Percentiles rank a stretch among this genome's conserved stretches.
Conservation (phyloP, 2,113 vertebrate species). For the Myocastor coypus region DNA sequence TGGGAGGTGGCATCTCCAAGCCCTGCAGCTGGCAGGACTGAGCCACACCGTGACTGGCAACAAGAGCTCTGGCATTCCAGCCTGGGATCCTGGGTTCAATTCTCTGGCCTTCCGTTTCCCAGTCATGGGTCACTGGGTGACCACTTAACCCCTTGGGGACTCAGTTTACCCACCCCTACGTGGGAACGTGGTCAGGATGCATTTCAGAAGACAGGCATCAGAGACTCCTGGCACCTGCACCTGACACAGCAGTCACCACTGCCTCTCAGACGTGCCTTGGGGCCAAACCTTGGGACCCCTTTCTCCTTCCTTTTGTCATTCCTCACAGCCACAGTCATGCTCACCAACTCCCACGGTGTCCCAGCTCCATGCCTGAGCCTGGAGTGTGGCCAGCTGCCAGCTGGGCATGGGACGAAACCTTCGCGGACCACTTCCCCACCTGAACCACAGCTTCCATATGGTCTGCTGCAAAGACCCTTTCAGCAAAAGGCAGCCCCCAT, state of each 20-base stretch:
- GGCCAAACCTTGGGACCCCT: not conserved
- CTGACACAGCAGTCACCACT: rapidly evolving
- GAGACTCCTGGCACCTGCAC: not conserved
- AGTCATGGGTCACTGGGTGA: not conserved
- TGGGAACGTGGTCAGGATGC: not conserved
- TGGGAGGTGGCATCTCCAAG: slow-evolving; percentile 18
- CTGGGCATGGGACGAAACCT: not conserved
- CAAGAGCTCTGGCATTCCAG: not conserved
- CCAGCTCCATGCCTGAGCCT: not conserved
- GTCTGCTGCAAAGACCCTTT: not conserved
- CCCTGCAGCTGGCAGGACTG: slow-evolving; percentile 29
- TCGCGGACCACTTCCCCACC: not conserved
- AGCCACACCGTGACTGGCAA: not conserved
- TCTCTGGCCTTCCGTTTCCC: not conserved
- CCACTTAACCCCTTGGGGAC: not conserved
- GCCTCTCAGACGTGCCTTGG: not conserved
- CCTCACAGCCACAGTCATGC: not conserved
- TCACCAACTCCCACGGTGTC: not conserved
- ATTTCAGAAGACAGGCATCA: not conserved
- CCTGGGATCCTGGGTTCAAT: not conserved
- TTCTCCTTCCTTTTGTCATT: not conserved
- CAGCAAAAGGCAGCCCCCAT: not conserved
- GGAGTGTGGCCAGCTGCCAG: not conserved
- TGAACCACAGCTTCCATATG: not conserved
- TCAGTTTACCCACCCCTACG: not conserved